Evolutionary conservation across 30 jellyfish, hydroid and myxozoan genomes (phyloP).

Genomic region (Rhopilema esculentum): DNA sequence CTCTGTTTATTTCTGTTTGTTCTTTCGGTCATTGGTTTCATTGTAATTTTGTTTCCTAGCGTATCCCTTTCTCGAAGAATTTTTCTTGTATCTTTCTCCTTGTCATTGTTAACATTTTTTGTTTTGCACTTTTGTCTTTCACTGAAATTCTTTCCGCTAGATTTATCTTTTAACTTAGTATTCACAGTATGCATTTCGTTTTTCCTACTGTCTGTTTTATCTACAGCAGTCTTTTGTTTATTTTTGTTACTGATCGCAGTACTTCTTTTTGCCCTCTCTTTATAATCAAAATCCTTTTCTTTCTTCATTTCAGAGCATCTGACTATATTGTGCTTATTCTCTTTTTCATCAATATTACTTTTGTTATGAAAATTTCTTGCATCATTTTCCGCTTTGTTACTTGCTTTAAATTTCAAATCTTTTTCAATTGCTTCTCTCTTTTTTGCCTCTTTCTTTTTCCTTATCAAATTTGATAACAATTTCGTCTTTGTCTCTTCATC

Average conservation of each 20-base stretch:
- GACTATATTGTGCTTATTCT: not conserved
- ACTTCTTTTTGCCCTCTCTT: not conserved
- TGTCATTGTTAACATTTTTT: not conserved
- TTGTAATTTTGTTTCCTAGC: not conserved
- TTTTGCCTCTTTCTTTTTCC: conserved; percentile 32
- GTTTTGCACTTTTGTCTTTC: not conserved
- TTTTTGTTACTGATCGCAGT: not conserved
- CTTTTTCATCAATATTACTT: not conserved
- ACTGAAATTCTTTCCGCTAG: not conserved
- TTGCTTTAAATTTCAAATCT: not conserved
- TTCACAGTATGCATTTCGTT: not conserved
- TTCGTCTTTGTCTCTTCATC: conserved; percentile 54
- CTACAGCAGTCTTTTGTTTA: not conserved
- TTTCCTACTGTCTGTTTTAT: not conserved
- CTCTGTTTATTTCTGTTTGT: not conserved
- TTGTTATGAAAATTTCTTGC: not conserved
- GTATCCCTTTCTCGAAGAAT: not conserved
- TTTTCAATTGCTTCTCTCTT: not conserved
- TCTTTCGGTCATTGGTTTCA: not conserved
- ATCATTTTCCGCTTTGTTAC: not conserved
- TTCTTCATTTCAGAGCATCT: not conserved
- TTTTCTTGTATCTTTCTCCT: not conserved
- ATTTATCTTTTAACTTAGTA: not conserved
- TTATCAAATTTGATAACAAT: conserved; percentile 39
- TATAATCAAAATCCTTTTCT: not conserved